Base-by-base conservation (phyloP, 2,113 vertebrate genomes). In the Cygnus atratus region DNA sequence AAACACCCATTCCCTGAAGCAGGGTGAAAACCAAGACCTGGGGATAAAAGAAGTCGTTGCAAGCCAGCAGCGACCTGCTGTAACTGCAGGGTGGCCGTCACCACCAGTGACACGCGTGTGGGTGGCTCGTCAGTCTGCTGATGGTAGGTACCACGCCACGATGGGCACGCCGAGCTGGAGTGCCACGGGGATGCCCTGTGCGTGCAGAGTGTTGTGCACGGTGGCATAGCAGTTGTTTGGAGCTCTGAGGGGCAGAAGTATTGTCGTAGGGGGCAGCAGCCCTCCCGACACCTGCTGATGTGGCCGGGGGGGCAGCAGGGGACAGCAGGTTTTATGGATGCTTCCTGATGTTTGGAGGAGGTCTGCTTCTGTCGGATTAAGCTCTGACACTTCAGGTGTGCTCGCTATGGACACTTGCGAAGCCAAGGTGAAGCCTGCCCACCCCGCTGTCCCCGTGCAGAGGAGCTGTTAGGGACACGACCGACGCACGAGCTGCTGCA, bases 401-500 rank as follows among this genome's bases (percentile, higher is more conserved):
- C 62, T 65, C 17, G 13, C 28, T 19, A 10, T 41, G 62, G 11
- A 41, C 11, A 4, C 62, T 28, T 65, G 62, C 2, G 1, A 62
- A 68, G 62, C 20, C 5, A 35, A 14, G 46, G 46, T 22, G n/a
- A 68, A 41, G 52, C 48, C 1, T 1, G 46, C 25, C 19, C 15
- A 16, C 39, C 11, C 26, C 5, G 3, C 26, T 15, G 43, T 52
- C 52, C 20, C 17, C 0, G 0, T 4, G 1, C 29, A 48, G 43
- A 14, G 0, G 5, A 62, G 15, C 35, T 3, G 2, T 0, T 59
- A 68, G 29, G 19, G 54, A 13, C 33, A 1, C 19, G 33, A 25
- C 39, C 5, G 13, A 1, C 1, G 8, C 4, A 25, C 21, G 65
- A 20, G 35, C 54, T 24, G 15, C 21, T 2, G 1, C 41, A 28